These are phyloP conservation scores for Tonatia bakeri DNA, from an alignment of 2,113 vertebrate species.

Conservation along the genomic window DNA sequence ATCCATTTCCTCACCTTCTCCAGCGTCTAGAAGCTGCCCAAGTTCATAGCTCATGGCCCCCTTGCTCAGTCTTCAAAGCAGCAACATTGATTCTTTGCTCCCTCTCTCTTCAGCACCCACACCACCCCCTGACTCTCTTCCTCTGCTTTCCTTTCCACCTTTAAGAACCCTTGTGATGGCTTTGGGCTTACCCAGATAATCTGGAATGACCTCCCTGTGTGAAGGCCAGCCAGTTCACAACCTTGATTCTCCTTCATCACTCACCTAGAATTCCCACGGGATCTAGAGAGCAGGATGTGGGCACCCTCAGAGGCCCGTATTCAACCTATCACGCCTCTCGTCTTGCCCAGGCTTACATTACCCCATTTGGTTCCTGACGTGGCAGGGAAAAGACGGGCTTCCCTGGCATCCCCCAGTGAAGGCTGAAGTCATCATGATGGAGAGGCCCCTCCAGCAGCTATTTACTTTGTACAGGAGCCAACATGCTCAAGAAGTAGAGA, in stretches of 20 bases:
- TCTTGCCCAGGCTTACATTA: neutral
- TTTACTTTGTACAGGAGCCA: neutral
- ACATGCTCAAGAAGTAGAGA: neutral
- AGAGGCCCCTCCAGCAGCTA: neutral
- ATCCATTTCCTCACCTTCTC: neutral
- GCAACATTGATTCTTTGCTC: rapidly evolving
- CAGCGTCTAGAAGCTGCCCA: neutral
- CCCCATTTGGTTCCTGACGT: neutral
- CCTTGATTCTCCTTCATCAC: neutral
- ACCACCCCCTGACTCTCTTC: neutral
- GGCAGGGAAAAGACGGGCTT: neutral
- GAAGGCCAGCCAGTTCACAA: neutral
- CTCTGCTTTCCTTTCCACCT: neutral
- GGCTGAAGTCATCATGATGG: neutral
- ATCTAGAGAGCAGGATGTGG: rapidly evolving
- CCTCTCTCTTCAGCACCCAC: no score
- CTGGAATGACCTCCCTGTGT: neutral
- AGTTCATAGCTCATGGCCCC: neutral
- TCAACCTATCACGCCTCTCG: neutral
- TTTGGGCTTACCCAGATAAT: neutral
- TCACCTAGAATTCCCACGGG: rapidly evolving
- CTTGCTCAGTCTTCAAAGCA: neutral
- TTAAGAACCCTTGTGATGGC: neutral
- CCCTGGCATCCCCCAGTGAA: neutral
- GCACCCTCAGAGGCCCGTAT: no score